Percentiles rank a stretch among this genome's conserved stretches.
Conservation (phyloP, 2,797 vertebrate species). For the Danionella dracula region DNA sequence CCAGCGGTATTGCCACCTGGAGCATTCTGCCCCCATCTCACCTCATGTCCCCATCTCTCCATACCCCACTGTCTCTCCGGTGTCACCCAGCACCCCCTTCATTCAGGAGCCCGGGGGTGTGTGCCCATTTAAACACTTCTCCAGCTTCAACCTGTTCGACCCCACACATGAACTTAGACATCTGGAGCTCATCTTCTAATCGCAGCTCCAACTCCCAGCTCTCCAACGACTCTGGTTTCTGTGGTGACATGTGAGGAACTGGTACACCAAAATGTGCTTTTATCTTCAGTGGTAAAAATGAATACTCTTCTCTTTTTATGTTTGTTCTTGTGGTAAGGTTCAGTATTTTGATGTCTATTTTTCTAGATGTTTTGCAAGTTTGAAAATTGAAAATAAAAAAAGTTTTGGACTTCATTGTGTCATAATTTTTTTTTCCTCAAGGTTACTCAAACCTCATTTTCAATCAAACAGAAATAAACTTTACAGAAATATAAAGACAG, state of each 20-base stretch:
- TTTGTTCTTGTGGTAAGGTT: constrained; percentile 76
- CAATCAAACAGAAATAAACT: too few relatives aligned
- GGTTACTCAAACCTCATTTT: too few relatives aligned
- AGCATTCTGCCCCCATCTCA: constrained; percentile 66
- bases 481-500: too few relatives aligned
- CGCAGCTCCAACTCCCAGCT: constrained; percentile 89
- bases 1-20: constrained; percentile 79
- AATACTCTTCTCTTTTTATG: constrained; percentile 63
- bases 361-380: constrained; percentile 85
- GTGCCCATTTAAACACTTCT: constrained; percentile 83
- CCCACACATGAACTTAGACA: constrained; percentile 98
- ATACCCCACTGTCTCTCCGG: too few relatives aligned
- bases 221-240: constrained; percentile 93
- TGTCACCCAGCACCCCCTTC: constrained; percentile 71
- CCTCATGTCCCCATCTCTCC: constrained; percentile 70
- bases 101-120: constrained; percentile 75
- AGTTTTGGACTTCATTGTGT: constrained; percentile 68
- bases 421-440: too few relatives aligned
- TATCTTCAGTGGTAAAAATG: constrained; percentile 45
- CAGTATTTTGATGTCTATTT: constrained; percentile 81
- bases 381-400: constrained; percentile 73
- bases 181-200: constrained; percentile 91
- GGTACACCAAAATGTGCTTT: constrained; percentile 71
- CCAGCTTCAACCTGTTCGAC: constrained; percentile 92
- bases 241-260: constrained; percentile 71